A percentile compares a stretch with the other conserved stretches of the same genome.
These are phyloP conservation scores for Platerodrilus igneus DNA, from an alignment of 2,888 invertebrate genomes.

Conservation along the genomic window DNA sequence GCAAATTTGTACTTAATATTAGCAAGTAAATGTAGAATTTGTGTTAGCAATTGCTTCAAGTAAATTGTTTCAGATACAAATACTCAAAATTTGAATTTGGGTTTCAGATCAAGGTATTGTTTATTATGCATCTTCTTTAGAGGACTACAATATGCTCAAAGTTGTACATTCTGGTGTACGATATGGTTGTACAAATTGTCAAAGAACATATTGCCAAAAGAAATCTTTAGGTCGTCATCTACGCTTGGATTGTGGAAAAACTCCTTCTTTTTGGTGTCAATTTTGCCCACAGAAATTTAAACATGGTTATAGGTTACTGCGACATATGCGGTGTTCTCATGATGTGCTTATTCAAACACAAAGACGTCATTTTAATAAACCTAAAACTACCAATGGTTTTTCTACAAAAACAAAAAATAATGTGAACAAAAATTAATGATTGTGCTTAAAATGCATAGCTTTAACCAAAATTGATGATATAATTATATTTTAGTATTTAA, in stretches of 20 bases:
- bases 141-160: conserved; percentile 41
- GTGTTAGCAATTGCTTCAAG: no score
- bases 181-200: conserved; percentile 40
- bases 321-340: conserved; percentile 40
- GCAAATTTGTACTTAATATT: no score
- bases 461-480: no score
- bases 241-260: conserved; percentile 49
- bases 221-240: conserved; percentile 46
- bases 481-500: no score
- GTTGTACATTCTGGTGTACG: conserved; percentile 37
- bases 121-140: conserved; percentile 40
- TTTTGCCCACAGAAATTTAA: conserved; percentile 37
- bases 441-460: no score
- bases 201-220: conserved; percentile 43
- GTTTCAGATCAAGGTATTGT: conserved; percentile 28
- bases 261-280: conserved; percentile 40
- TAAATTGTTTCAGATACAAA: no score
- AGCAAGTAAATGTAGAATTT: no score
- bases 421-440: no score
- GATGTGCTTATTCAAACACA: conserved; percentile 33
- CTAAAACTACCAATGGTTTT: no score
- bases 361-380: no score
- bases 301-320: conserved; percentile 40
- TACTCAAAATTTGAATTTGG: no score
- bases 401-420: no score